Conservation (phyloP, 2,113 vertebrate genomes). For the Archilochus colubris region DNA sequence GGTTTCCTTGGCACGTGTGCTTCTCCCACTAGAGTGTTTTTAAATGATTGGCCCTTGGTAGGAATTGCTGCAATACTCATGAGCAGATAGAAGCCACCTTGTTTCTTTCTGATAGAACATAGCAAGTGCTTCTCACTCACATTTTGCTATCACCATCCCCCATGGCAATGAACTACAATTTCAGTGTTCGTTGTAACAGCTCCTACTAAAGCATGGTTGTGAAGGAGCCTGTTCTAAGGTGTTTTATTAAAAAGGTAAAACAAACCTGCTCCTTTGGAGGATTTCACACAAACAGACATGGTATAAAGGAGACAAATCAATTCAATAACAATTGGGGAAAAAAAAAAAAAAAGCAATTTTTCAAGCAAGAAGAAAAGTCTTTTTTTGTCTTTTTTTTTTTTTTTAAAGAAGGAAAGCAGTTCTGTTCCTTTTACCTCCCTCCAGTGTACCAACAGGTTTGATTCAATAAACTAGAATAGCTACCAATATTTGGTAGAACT, state of each 20-base stretch:
- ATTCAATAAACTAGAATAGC: not conserved
- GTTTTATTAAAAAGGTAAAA: conserved; percentile 25
- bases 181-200: not conserved
- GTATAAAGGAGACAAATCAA: not conserved
- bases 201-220: not conserved
- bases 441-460: not conserved
- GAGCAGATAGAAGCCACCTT: not conserved
- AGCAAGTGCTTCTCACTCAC: not conserved
- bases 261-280: not conserved
- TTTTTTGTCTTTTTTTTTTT: not conserved
- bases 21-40: not conserved
- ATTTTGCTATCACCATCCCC: not conserved
- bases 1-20: not conserved
- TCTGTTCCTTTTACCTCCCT: not conserved
- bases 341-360: not conserved
- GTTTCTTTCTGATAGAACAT: not conserved
- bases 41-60: not conserved
- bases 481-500: not conserved
- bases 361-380: not conserved
- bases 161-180: not conserved
- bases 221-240: conserved; percentile 3
- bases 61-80: not conserved
- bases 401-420: not conserved
- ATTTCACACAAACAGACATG: not conserved
- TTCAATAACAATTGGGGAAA: not conserved